Percentiles rank a stretch among this genome's conserved stretches.
Evolutionary conservation across 2,888 invertebrate genomes (phyloP).

Genomic region (Anticlea derivata): DNA sequence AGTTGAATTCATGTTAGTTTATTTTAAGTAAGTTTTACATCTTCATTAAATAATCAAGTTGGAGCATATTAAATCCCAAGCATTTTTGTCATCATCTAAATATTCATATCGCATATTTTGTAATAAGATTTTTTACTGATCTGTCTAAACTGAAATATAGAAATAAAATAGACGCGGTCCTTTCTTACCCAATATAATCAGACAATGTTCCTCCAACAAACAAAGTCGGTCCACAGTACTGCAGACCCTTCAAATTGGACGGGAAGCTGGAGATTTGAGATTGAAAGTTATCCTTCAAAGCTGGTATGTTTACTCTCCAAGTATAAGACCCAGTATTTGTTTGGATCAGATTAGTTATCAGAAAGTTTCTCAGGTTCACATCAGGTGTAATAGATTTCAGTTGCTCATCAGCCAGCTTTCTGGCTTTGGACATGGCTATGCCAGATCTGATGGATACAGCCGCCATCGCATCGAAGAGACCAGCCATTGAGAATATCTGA

Average conservation of each 20-base stretch:
- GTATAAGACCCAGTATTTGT: constrained; percentile 84
- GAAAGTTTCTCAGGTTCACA: constrained; percentile 87
- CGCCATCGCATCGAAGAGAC: constrained; percentile 87
- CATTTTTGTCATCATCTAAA: too few species aligned
- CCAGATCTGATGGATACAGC: constrained; percentile 83
- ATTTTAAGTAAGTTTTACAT: too few species aligned
- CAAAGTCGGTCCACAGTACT: constrained; percentile 88
- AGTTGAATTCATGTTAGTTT: too few species aligned
- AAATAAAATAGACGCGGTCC: too few species aligned
- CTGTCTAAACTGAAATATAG: too few species aligned
- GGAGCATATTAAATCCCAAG: too few species aligned
- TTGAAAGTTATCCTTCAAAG: constrained; percentile 86
- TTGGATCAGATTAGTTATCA: constrained; percentile 93
- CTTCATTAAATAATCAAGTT: too few species aligned
- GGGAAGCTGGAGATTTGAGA: constrained; percentile 87
- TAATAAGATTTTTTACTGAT: too few species aligned
- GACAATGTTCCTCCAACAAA: constrained; percentile 95
- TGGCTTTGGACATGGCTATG: constrained; percentile 87
- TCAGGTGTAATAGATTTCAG: constrained; percentile 84
- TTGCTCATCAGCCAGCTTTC: constrained; percentile 85
- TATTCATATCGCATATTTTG: too few species aligned
- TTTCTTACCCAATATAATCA: constrained; percentile 88
- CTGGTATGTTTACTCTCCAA: constrained; percentile 93
- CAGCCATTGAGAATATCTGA: constrained; percentile 84
- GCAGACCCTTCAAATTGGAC: constrained; percentile 66